Evolutionary conservation across 2,888 invertebrate genomes (phyloP).

Genomic region (Pterobdella sp.): DNA sequence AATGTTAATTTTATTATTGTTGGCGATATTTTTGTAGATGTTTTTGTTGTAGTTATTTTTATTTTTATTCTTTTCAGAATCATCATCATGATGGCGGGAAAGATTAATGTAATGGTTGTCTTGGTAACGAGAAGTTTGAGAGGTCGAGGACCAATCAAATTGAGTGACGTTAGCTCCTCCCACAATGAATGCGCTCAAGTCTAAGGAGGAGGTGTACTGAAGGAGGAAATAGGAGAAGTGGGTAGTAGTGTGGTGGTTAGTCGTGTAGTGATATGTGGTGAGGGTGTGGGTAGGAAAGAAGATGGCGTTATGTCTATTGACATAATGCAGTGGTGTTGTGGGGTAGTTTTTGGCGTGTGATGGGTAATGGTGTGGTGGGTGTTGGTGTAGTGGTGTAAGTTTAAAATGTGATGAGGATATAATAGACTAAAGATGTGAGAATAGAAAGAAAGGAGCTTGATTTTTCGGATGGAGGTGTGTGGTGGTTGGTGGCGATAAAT

Average conservation of each 20-base stretch:
- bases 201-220: not conserved
- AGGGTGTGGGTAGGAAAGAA: not conserved
- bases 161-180: slow-evolving; percentile 2
- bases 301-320: no score
- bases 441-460: not conserved
- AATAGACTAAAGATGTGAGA: not conserved
- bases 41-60: slow-evolving; percentile 11
- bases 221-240: no score
- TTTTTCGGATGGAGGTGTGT: not conserved
- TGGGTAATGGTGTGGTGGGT: not conserved
- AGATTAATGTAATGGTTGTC: no score
- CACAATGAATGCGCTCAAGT: not conserved
- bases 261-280: not conserved
- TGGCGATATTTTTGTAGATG: not conserved
- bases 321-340: no score
- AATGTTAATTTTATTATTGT: not conserved
- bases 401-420: not conserved
- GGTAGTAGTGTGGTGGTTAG: not conserved
- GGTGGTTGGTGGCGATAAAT: no score
- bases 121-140: not conserved
- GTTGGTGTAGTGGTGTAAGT: not conserved
- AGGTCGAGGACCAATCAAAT: not conserved
- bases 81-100: no score
- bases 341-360: no score
- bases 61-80: not conserved